Evolutionary conservation across 2,888 invertebrate genomes (phyloP), one percentile per base, ranked within the genome.

Genomic region (Tetheella fluctuosa): DNA sequence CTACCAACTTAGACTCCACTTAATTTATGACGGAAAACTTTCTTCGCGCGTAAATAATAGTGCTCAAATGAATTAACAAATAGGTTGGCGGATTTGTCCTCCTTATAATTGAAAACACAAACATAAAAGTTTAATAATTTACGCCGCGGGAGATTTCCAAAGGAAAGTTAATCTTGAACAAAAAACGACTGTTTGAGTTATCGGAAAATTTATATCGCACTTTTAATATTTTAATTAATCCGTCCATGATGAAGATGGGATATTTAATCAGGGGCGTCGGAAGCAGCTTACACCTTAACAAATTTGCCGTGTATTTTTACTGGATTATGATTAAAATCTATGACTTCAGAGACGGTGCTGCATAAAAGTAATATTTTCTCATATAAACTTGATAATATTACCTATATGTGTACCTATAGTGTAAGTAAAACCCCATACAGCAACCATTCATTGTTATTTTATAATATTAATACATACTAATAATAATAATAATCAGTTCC

Each of bases 11-110:
- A 65, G 70, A 63, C 75, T 69, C 61, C 74, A 73, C 76, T 75
- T 84, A 84, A 85, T 85, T 86, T 85, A 85, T 83, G 77, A 77
- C 76, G 65, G 67, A 72, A 75, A 83, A 85, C 80, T 86, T 83
- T 80, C 78, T 79, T 78, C 70, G 66, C 71, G 72, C 77, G 80
- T 80, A 76, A 79, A 81, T 79, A 79, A 80, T 80, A 81, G 71
- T 74, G 70, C 63, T 73, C 66, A 69, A 76, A 81, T 75, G 76
- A 77, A 73, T 79, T 77, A 80, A 70, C 64, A 68, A 70, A 73
- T 70, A 68, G 62, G 64, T 66, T 74, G 70, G 69, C 63, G 69
- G 63, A 55, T 63, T 20, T 58, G 63, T 52, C 62, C 52, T 57
- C 57, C 67, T 61, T 58, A 59, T 54, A 55, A 63, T 58, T 64